phyloP scores from a whole-genome alignment of 2,888 invertebrate genomes.

The Acheta domesticus region DNA sequence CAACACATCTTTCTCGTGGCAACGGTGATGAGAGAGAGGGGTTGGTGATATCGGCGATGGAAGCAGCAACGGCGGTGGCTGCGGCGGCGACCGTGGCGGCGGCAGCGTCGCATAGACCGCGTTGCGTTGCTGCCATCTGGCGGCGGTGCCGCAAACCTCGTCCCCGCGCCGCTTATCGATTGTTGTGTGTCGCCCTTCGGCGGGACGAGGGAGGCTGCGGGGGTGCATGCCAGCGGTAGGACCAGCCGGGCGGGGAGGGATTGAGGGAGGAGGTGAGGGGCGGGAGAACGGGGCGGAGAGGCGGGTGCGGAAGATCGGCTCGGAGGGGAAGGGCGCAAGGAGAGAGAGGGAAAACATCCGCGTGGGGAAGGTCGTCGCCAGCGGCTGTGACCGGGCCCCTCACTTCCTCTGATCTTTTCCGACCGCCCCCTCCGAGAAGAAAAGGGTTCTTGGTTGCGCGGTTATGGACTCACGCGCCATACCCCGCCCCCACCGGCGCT shows the following conservation, averaged over 20 bases:
- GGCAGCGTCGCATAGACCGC: background rate
- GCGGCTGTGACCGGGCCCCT: too few relatives aligned
- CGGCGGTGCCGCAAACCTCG: background rate
- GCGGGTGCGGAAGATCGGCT: background rate
- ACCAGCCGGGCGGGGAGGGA: background rate
- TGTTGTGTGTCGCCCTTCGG: slow-evolving; percentile 8
- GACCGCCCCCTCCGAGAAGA: too few relatives aligned
- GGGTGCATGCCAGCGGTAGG: background rate
- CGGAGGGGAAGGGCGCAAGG: background rate
- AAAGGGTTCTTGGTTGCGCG: too few relatives aligned
- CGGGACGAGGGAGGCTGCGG: background rate
- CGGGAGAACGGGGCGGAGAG: background rate
- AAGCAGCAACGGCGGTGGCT: background rate
- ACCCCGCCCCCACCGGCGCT: too few relatives aligned
- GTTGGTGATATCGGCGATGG: background rate
- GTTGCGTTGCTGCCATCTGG: background rate
- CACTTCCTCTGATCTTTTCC: too few relatives aligned
- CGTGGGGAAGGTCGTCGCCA: too few relatives aligned
- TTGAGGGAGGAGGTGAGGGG: background rate
- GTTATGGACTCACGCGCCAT: too few relatives aligned
- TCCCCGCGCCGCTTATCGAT: background rate
- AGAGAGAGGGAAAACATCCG: background rate
- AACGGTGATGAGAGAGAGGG: too few relatives aligned
- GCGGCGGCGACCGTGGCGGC: background rate
- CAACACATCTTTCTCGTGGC: too few relatives aligned